Base-by-base conservation (phyloP, 2,888 invertebrate genomes). In the Myopa testacea region DNA sequence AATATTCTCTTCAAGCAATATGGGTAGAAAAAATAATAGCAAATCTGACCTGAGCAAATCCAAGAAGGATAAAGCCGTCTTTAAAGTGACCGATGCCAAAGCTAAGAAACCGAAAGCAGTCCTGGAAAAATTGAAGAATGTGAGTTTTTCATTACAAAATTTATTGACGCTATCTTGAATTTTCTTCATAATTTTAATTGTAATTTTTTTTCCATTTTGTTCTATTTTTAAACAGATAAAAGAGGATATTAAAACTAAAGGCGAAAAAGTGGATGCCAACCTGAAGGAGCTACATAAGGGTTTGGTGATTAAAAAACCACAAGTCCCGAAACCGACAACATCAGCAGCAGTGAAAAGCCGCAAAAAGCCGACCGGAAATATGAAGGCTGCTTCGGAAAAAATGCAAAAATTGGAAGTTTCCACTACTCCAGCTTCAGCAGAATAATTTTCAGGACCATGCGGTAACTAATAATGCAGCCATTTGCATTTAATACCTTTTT, bases 81-180 rank as follows among this genome's bases (percentile, higher is more conserved):
- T 89, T 79, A 89, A 90, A 80, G 88, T 89, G 16, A 82, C 82
- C 70, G 85, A 84, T 78, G 78, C 82, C 65, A 87, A 85, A 76
- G 84, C 83, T 65, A 86, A 86, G 79, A 88, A 89, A 81, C 88
- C 90, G 68, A 89, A 88, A 79, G 87, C 87, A 75, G 89, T 89
- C 8, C 87, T 88, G 80, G 87, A 88, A 58, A 88, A 88, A 80
- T 81, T 89, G 19, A 89, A 88, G 87, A 90, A 89, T 69, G 52
- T 55, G n/a, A 26, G 38, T 34, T 19, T 19, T 55, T 12, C 16
- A 40, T 26, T 26, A 19, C 55, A 55, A 3, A 8, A 45, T 45
- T 45, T 8, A 45, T 45, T 45, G 45, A 45, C 12, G 34, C 19
- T 1, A 70, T 37, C 10, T 70, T 50, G 14, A 8, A 10, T 50